A percentile compares a stretch with the other conserved stretches of the same genome.
phyloP scores from a whole-genome alignment of 1,140 invertebrate species.

The Gryon sp. region DNA sequence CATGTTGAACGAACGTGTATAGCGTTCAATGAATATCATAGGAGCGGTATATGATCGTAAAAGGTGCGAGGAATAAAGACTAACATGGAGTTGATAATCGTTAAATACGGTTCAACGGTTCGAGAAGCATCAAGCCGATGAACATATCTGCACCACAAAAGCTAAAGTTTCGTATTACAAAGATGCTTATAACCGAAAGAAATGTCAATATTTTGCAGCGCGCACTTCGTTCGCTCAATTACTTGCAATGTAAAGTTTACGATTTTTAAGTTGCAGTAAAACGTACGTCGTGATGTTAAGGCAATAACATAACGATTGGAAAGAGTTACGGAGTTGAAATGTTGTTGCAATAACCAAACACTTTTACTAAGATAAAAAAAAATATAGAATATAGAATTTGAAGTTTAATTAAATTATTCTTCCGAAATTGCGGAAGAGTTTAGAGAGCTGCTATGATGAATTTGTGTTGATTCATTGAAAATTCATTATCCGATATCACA shows the following conservation, averaged over 20 bases:
- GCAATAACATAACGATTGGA: too few relatives aligned
- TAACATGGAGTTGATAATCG: conserved; percentile 53
- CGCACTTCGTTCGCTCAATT: conserved; percentile 36
- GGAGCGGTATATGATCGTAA: conserved; percentile 22
- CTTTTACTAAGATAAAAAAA: too few relatives aligned
- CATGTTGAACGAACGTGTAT: neutral
- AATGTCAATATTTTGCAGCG: conserved; percentile 40
- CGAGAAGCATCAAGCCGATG: conserved; percentile 43
- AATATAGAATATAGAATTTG: conserved; percentile 1
- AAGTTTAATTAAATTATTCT: neutral
- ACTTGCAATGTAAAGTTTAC: neutral
- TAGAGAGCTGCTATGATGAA: too few relatives aligned
- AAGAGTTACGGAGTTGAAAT: too few relatives aligned
- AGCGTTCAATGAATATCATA: conserved; percentile 52
- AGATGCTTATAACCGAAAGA: conserved; percentile 35
- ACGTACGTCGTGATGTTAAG: too few relatives aligned
- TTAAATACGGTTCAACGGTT: conserved; percentile 55
- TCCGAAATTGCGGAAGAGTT: too few relatives aligned
- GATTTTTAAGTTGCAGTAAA: neutral
- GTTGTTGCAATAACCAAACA: too few relatives aligned
- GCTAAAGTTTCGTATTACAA: conserved; percentile 29
- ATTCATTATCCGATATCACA: too few relatives aligned
- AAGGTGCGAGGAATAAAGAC: conserved; percentile 52
- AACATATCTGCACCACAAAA: conserved; percentile 31
- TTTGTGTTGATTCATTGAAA: too few relatives aligned